Base-by-base conservation (phyloP, 1,140 invertebrate species). In the Bombus superbus region DNA sequence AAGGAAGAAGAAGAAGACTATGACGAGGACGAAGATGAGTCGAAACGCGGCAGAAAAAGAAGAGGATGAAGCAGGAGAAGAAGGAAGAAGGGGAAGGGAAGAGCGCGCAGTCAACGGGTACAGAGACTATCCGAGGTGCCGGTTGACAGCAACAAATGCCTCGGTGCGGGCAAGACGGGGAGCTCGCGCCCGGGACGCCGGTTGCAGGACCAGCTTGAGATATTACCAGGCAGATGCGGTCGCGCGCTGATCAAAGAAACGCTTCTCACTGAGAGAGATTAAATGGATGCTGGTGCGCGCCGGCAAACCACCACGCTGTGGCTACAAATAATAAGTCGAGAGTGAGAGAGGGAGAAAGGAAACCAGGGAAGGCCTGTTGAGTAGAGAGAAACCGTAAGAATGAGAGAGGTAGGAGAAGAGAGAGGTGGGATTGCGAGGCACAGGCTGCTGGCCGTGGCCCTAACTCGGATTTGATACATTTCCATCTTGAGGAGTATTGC, bases 161-260 rank as follows among this genome's bases (percentile, higher is more conserved):
- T 91, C 86, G 90, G 92, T 93, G 91, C 92, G 88, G 90, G 89
- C 90, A 95, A 95, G 94, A 95, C 94, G 93, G 92, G 94, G 91
- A 95, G 94, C 94, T 94, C 92, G 91, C 91, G 93, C 90, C 92
- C 91, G 89, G 93, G 91, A 94, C 89, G 93, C 91, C 91, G 92
- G 92, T 94, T 94, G 92, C 90, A 89, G 92, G 92, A 89, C 90
- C 87, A 86, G 91, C 91, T 93, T 94, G 94, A 95, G 93, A 95
- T 94, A 94, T 95, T 94, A 92, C 93, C 89, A 91, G 92, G 93
- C 94, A 94, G 94, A 95, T 95, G 94, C 93, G 94, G 94, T 95
- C 93, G 93, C 94, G 93, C 94, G 92, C 91, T 95, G 94, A 95
- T 95, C 94, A 95, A 95, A 95, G 94, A 94, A 95, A 94, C 92